Conservation (phyloP, 2,888 invertebrate genomes). For the Sesia apiformis region DNA sequence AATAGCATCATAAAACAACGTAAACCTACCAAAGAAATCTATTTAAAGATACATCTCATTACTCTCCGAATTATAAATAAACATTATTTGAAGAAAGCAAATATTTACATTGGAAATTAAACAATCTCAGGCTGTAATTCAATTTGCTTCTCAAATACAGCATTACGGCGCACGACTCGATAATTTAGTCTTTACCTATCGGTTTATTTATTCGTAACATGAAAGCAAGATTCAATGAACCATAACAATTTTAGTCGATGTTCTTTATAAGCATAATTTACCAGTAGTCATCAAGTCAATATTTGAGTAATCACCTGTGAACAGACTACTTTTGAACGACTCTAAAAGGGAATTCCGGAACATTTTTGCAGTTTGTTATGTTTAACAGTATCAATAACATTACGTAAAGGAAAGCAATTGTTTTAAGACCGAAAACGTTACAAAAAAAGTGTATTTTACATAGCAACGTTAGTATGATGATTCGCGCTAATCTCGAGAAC, state of each 20-base stretch:
- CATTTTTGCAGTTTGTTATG: not conserved
- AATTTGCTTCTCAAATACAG: slow-evolving; percentile 42
- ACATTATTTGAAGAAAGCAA: slow-evolving; percentile 30
- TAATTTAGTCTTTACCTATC: slow-evolving; percentile 26
- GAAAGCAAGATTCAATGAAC: slow-evolving; percentile 7
- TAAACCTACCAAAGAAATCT: no score
- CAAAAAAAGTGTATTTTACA: no score
- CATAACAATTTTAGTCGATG: not conserved
- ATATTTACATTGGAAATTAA: slow-evolving; percentile 44
- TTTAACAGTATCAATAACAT: not conserved
- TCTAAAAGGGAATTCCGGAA: not conserved
- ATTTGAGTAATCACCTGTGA: no score
- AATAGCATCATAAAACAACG: no score
- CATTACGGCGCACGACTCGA: slow-evolving; percentile 26
- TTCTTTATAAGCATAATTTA: no score
- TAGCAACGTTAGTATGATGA: no score
- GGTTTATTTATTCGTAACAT: slow-evolving; percentile 20
- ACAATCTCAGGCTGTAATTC: slow-evolving; percentile 40
- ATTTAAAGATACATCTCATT: not conserved
- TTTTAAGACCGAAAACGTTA: not conserved
- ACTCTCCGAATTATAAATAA: slow-evolving; percentile 16
- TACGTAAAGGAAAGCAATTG: not conserved
- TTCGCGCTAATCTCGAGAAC: no score
- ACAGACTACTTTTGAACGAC: no score
- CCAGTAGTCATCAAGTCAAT: no score